A percentile compares a stretch with the other conserved stretches of the same genome.
These are phyloP conservation scores for Meloidogyne exigua DNA, from an alignment of 1,140 invertebrate genomes.

Conservation along the genomic window DNA sequence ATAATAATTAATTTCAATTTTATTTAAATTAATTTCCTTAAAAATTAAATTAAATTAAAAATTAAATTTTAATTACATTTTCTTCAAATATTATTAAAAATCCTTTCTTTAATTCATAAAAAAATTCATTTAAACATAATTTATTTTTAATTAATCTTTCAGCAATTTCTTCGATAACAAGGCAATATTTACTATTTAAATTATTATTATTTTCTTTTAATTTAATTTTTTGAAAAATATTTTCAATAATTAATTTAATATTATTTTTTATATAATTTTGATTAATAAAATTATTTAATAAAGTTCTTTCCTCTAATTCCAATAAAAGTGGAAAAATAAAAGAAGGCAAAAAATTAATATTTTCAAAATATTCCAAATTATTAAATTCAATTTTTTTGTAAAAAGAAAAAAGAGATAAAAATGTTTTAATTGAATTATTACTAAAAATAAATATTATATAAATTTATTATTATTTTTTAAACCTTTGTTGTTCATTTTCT, in stretches of 20 bases:
- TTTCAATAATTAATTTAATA: not conserved
- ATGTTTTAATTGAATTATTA: not conserved
- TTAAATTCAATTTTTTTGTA: not conserved
- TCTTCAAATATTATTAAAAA: not conserved
- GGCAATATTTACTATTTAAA: not conserved
- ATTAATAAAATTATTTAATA: not conserved
- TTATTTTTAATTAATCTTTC: slow-evolving; percentile 1
- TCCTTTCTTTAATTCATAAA: not conserved
- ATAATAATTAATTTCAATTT: not conserved
- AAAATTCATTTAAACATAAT: not conserved
- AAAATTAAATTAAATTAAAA: not conserved
- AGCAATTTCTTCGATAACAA: not conserved
- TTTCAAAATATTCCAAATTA: not conserved
- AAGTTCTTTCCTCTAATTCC: not conserved
- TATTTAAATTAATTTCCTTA: not conserved
- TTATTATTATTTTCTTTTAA: not conserved
- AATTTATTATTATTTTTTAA: not conserved
- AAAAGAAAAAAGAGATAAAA: not conserved
- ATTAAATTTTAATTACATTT: not conserved
- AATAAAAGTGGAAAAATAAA: not conserved
- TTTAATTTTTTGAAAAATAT: not conserved
- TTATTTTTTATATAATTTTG: not conserved
- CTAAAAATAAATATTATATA: slow-evolving; percentile 6
- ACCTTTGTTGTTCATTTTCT: too few relatives aligned
- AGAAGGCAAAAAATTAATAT: not conserved